Percentiles rank a stretch among this genome's conserved stretches.
phyloP scores from a whole-genome alignment of 2,113 vertebrate genomes.

The Tiliqua scincoides region DNA sequence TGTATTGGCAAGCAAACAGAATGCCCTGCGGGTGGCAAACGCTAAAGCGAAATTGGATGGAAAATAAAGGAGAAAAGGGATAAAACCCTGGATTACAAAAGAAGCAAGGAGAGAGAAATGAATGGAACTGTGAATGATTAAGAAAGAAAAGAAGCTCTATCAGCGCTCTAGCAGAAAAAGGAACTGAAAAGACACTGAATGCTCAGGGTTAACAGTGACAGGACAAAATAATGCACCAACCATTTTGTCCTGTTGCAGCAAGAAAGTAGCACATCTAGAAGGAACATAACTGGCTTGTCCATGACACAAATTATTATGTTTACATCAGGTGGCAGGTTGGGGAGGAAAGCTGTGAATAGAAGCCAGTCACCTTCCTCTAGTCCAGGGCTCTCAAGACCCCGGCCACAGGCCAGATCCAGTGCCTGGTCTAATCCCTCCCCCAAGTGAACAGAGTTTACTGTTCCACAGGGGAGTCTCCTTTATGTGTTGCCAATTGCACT shows the following conservation, averaged over 20 bases:
- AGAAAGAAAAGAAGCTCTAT: not conserved
- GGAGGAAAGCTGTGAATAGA: no score
- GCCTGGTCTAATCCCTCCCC: no score
- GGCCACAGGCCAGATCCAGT: no score
- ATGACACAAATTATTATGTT: not conserved
- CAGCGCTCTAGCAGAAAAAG: not conserved
- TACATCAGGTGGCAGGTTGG: no score
- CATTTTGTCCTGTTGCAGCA: not conserved
- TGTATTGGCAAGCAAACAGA: conserved; percentile 34
- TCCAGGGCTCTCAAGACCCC: no score
- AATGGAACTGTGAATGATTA: not conserved
- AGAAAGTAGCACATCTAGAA: not conserved
- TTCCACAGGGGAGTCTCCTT: no score
- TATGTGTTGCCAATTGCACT: no score
- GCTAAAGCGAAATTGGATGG: conserved; percentile 26
- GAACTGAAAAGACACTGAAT: not conserved
- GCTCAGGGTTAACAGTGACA: not conserved
- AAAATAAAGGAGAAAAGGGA: conserved; percentile 25
- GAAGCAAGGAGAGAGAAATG: not conserved
- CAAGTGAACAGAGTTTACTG: no score
- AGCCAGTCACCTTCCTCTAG: no score
- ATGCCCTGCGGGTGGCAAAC: conserved; percentile 29
- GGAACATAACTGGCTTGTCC: no score
- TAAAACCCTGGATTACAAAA: conserved; percentile 27
- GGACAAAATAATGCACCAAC: not conserved